A percentile compares a stretch with the other conserved stretches of the same genome.
Evolutionary conservation across 2,888 invertebrate genomes (phyloP).

Genomic region (Artemia sinica): DNA sequence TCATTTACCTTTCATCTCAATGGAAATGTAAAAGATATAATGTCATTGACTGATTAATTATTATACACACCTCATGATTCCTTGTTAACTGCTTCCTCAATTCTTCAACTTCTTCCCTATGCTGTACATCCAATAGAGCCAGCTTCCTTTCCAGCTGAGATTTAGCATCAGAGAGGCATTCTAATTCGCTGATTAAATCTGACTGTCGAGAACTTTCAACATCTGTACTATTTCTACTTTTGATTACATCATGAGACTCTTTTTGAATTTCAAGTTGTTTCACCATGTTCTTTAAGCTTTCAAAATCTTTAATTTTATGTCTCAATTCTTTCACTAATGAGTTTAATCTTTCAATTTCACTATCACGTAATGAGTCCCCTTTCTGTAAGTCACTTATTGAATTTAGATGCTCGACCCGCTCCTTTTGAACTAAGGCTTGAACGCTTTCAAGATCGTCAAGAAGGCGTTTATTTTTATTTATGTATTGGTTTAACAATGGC

Average conservation of each 20-base stretch:
- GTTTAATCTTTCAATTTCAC: not conserved
- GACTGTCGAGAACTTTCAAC: not conserved
- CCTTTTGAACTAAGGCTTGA: not conserved
- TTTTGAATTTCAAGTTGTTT: not conserved
- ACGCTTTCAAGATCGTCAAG: not conserved
- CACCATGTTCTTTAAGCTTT: slow-evolving; percentile 3
- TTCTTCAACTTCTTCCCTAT: slow-evolving; percentile 6
- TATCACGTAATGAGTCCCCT: not conserved
- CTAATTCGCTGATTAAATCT: not conserved
- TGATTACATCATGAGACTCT: not conserved
- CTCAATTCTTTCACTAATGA: not conserved
- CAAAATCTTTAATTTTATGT: slow-evolving; percentile 1
- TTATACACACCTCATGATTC: not conserved
- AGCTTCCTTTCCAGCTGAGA: not conserved
- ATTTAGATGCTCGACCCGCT: not conserved
- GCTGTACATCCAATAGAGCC: slow-evolving; percentile 7
- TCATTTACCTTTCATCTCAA: too few species aligned
- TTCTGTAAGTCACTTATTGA: not conserved
- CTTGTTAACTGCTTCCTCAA: not conserved
- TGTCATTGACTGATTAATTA: too few species aligned
- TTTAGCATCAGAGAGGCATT: not conserved
- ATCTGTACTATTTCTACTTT: not conserved
- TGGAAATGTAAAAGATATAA: too few species aligned
- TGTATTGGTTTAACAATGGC: too few species aligned
- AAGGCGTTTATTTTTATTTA: too few species aligned